phyloP scores from a whole-genome alignment of 2,113 vertebrate species.

The Macquaria ambigua region DNA sequence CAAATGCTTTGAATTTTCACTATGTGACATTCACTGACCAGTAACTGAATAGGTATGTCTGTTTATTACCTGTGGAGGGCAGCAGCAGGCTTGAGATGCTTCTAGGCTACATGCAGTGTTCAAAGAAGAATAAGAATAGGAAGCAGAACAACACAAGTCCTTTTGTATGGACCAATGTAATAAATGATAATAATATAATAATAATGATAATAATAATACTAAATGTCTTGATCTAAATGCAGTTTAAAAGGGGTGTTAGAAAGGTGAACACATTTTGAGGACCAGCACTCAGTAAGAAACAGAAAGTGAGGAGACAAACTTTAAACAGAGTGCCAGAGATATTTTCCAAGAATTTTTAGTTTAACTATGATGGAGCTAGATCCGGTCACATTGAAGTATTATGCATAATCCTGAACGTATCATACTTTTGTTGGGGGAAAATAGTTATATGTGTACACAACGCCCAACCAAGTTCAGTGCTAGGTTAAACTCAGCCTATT shows the following conservation, averaged over 20 bases:
- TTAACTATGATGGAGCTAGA: neutral
- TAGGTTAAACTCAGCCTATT: neutral
- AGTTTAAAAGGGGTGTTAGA: neutral
- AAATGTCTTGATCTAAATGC: neutral
- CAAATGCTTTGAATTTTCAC: neutral
- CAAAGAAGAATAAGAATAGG: slow-evolving; percentile 54
- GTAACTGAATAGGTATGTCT: neutral
- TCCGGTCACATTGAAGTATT: neutral
- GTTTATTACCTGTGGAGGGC: slow-evolving; percentile 64
- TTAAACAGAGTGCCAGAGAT: neutral
- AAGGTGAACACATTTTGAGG: accelerated
- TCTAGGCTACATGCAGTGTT: slow-evolving; percentile 10
- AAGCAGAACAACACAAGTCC: neutral
- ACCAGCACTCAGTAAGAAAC: neutral
- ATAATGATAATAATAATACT: too few species aligned
- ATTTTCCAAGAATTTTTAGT: neutral
- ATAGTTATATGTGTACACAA: neutral
- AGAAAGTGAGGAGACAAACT: neutral
- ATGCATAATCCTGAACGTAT: neutral
- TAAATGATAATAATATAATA: too few species aligned
- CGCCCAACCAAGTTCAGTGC: neutral
- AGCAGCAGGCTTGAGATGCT: slow-evolving; percentile 64
- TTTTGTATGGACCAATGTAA: neutral
- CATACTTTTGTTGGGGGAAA: neutral
- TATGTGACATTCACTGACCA: neutral